Conservation (phyloP, 2,113 vertebrate genomes). For the Lophochroa leadbeateri region DNA sequence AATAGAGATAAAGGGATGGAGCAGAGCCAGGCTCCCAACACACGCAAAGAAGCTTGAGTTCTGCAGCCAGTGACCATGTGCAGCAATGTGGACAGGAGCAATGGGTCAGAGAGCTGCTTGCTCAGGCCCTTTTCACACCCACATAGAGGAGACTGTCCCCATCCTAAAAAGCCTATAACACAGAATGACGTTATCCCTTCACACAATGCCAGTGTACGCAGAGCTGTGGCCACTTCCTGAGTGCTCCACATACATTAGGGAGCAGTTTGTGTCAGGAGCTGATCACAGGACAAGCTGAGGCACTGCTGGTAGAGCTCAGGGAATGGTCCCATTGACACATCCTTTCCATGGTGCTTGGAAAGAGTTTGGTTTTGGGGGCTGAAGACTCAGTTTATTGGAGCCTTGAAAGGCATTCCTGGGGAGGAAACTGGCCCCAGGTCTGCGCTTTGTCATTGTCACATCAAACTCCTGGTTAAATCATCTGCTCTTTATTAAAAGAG, state of each 20-base stretch:
- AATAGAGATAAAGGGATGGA: not conserved
- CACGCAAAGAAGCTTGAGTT: not conserved
- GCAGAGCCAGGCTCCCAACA: rapidly evolving
- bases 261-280: not conserved
- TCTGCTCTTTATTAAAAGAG: not conserved
- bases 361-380: not conserved
- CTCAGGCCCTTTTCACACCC: not conserved
- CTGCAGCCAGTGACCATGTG: not conserved
- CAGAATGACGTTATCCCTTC: not conserved
- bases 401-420: not conserved
- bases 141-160: not conserved
- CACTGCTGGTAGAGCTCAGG: not conserved
- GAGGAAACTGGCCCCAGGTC: not conserved
- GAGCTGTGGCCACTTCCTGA: not conserved
- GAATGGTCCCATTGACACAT: not conserved
- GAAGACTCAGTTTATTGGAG: not conserved
- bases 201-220: too few species aligned
- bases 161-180: not conserved
- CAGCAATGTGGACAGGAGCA: not conserved
- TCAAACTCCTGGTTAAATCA: not conserved
- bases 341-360: not conserved
- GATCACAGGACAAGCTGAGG: not conserved
- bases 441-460: not conserved
- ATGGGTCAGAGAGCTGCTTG: not conserved
- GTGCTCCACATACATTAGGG: not conserved